Conservation (phyloP, 2,888 invertebrate species). For the Epinotia demarniana region DNA sequence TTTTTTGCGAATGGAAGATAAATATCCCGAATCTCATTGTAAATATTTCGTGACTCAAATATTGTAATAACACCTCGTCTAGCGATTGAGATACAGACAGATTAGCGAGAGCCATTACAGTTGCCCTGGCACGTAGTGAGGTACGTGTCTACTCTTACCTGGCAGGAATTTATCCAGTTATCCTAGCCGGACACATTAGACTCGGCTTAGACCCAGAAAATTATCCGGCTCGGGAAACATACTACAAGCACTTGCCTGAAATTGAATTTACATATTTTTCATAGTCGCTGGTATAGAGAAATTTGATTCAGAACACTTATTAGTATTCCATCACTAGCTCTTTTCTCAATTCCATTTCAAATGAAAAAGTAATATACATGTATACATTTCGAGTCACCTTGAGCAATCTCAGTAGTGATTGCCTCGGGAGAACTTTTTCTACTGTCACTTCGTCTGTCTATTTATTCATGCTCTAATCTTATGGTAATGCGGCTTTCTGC, state of each 20-base stretch:
- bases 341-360: slow-evolving; percentile 1
- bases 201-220: slow-evolving; percentile 2
- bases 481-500: slow-evolving; percentile 37
- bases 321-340: slow-evolving; percentile 18
- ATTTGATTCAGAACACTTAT: slow-evolving; percentile 7
- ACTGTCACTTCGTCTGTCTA: slow-evolving; percentile 31
- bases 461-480: slow-evolving; percentile 34
- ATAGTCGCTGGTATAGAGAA: not conserved
- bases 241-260: not conserved
- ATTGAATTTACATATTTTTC: not conserved
- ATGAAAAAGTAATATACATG: slow-evolving; percentile 9
- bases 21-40: not conserved
- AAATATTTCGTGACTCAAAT: not conserved
- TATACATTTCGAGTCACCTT: slow-evolving; percentile 21
- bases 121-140: slow-evolving; percentile 32
- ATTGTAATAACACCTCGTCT: slow-evolving; percentile 11
- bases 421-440: slow-evolving; percentile 14
- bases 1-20: not conserved
- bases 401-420: slow-evolving; percentile 11
- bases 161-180: slow-evolving; percentile 26
- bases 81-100: slow-evolving; percentile 22
- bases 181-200: slow-evolving; percentile 11
- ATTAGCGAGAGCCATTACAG: slow-evolving; percentile 25
- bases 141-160: slow-evolving; percentile 31
- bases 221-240: not conserved